Evolutionary conservation across 2,113 vertebrate genomes (phyloP).

Genomic region (Onychostoma macrolepis): DNA sequence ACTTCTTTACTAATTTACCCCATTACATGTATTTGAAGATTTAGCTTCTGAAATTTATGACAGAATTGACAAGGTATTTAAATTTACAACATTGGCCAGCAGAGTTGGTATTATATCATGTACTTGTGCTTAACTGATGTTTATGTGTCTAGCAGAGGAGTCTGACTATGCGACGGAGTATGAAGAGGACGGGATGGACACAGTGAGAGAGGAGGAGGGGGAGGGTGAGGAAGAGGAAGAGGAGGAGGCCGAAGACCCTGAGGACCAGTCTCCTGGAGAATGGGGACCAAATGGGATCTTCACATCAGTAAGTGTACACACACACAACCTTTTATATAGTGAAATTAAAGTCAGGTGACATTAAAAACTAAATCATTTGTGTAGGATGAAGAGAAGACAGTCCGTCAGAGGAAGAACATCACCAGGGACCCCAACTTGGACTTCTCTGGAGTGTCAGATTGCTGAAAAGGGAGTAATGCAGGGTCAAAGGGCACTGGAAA

Average conservation of each 20-base stretch:
- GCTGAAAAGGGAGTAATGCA: conserved; percentile 64
- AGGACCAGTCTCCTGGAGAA: conserved; percentile 72
- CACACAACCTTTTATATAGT: neutral
- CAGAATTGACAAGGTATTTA: neutral
- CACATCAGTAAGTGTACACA: conserved; percentile 74
- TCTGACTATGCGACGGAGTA: conserved; percentile 91
- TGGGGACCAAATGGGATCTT: conserved; percentile 75
- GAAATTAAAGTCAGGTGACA: neutral
- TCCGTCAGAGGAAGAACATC: conserved; percentile 72
- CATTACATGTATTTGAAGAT: neutral
- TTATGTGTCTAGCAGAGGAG: conserved; percentile 78
- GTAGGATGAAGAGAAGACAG: conserved; percentile 76
- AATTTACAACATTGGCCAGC: neutral
- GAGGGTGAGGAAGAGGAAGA: conserved; percentile 81
- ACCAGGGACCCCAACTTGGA: conserved; percentile 70
- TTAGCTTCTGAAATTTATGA: neutral
- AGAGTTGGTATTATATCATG: neutral
- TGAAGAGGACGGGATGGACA: conserved; percentile 86
- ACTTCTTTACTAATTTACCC: neutral
- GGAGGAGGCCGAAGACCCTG: conserved; percentile 65
- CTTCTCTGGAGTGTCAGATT: conserved; percentile 76
- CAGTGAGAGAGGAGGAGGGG: conserved; percentile 77
- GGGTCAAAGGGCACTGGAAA: conserved; percentile 32
- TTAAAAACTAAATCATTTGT: neutral
- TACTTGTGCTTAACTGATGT: neutral